These are phyloP conservation scores for Mya arenaria DNA, from an alignment of 1,140 invertebrate species.

Conservation along the genomic window DNA sequence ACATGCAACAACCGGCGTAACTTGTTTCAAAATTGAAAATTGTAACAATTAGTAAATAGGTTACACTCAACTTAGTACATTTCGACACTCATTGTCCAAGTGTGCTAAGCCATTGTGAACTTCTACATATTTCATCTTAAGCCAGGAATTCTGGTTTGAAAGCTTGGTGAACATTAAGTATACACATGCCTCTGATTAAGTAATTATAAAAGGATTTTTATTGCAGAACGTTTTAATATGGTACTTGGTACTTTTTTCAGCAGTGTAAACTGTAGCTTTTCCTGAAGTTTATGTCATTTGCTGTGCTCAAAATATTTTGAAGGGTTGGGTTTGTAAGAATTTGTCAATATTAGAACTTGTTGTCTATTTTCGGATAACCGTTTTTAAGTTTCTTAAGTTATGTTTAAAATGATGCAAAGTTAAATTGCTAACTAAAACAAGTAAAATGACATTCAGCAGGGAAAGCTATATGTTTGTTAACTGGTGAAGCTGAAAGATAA, in stretches of 20 bases:
- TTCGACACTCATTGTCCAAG: not conserved
- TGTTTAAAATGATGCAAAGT: no score
- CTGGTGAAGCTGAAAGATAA: slow-evolving; percentile 35
- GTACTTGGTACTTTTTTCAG: slow-evolving; percentile 20
- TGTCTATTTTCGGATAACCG: no score
- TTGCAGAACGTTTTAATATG: slow-evolving; percentile 44
- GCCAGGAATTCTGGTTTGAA: no score
- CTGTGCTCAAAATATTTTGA: not conserved
- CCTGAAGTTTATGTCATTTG: not conserved
- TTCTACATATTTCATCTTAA: slow-evolving; percentile 6
- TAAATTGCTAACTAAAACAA: no score
- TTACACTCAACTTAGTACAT: not conserved
- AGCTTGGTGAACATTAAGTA: slow-evolving; percentile 50
- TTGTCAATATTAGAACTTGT: no score
- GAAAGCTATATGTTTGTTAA: slow-evolving; percentile 31
- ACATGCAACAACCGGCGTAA: slow-evolving; percentile 35
- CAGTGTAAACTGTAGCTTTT: slow-evolving; percentile 31
- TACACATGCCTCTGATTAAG: slow-evolving; percentile 46
- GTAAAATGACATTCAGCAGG: slow-evolving; percentile 1
- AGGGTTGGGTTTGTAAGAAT: no score
- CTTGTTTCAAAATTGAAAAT: no score
- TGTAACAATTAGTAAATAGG: not conserved
- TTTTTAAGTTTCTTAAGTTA: no score
- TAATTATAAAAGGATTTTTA: slow-evolving; percentile 40
- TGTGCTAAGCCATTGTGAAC: not conserved